Base-by-base conservation (phyloP, 2,888 invertebrate genomes). In the Chironomus riparius region DNA sequence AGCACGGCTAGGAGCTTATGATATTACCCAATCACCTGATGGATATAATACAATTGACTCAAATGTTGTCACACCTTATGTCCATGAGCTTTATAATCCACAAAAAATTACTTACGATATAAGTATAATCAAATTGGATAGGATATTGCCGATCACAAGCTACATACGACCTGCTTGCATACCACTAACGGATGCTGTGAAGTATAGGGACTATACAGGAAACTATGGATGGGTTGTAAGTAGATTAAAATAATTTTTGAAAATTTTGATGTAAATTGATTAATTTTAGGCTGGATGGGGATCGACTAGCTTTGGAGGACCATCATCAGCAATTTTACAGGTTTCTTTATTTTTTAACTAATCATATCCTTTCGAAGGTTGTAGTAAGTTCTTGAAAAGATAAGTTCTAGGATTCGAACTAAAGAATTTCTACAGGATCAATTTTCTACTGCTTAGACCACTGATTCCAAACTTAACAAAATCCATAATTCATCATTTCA, bases 201-300 rank as follows among this genome's bases (percentile, higher is more conserved):
- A 15, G 21, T 47, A 18, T 24, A 65, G 15, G 22, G 47, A 74
- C 22, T 74, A 28, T 18, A 74, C 74, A 21, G 65, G 65, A 5
- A 7, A 3, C 10, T 5, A 1, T 13, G 65, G 22, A 21, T 65
- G 65, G 65, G 65, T 65, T 65, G 65, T 65, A 22, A 65, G 65
- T 21, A 18, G 24, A 65, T n/a, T n/a, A n/a, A n/a, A n/a, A n/a
- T n/a, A n/a, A n/a, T n/a, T n/a, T n/a, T n/a, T n/a, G n/a, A n/a
- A n/a, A n/a, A n/a, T n/a, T n/a, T n/a, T n/a, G n/a, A n/a, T n/a
- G 24, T 65, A 24, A 13, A 6, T 15, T 12, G 4, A 24, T 13
- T 12, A 22, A 10, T 65, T 22, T 13, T 24, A 95, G 4, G 92
- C 92, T 24, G 94, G 95, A 21, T 95, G 94, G 94, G 95, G 95